These are phyloP conservation scores for Dichetophora obliterata DNA, from an alignment of 2,888 invertebrate species.

Conservation along the genomic window DNA sequence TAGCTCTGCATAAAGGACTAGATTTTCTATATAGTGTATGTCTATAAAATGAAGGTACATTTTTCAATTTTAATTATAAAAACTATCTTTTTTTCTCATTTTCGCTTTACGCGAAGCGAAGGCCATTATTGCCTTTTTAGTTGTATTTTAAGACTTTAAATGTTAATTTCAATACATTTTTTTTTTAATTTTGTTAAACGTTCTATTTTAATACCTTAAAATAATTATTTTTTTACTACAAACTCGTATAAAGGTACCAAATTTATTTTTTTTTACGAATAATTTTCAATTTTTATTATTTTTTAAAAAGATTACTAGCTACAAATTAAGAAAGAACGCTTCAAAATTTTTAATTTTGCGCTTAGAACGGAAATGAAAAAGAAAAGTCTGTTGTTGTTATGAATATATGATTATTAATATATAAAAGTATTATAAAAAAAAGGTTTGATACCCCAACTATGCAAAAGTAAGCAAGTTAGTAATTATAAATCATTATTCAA, in stretches of 20 bases:
- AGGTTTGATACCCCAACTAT: no score
- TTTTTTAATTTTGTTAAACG: constrained; percentile 28
- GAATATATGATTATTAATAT: no score
- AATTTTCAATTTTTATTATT: constrained; percentile 43
- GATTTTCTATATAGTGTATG: constrained; percentile 3
- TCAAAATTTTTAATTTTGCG: background rate
- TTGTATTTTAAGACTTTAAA: constrained; percentile 33
- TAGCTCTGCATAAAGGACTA: constrained; percentile 14
- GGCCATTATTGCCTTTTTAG: constrained; percentile 28
- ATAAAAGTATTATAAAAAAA: no score
- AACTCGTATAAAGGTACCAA: constrained; percentile 61
- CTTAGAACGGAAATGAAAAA: no score
- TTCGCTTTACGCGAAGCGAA: background rate
- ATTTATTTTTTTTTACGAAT: constrained; percentile 50
- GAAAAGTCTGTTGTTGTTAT: no score
- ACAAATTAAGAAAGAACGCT: constrained; percentile 36
- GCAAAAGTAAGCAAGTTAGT: no score
- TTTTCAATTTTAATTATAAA: constrained; percentile 41
- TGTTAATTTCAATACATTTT: background rate
- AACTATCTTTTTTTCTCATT: constrained; percentile 42
- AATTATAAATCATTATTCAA: no score
- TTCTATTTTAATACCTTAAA: constrained; percentile 24
- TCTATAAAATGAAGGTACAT: constrained; percentile 48
- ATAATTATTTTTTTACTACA: constrained; percentile 42
- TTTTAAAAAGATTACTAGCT: constrained; percentile 57